Evolutionary conservation across 2,888 invertebrate genomes (phyloP).

Genomic region (Cremastinae sp.): DNA sequence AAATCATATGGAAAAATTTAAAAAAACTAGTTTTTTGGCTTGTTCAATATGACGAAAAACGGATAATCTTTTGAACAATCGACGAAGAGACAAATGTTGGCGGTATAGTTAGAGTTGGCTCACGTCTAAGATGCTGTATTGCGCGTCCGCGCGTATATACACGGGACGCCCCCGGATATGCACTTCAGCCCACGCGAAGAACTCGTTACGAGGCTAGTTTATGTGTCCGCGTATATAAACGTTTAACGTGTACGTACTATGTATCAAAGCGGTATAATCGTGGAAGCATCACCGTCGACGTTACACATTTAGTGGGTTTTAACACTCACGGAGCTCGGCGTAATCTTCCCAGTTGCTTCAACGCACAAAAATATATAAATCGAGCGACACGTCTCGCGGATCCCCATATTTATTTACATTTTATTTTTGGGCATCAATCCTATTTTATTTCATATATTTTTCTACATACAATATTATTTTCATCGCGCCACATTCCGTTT

Average conservation of each 20-base stretch:
- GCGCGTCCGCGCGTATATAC: slow-evolving; percentile 3
- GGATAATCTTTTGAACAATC: too few relatives aligned
- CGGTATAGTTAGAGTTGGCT: not conserved
- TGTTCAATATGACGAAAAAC: too few relatives aligned
- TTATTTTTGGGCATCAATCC: too few relatives aligned
- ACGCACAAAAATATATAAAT: not conserved
- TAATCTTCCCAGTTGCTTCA: not conserved
- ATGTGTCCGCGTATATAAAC: slow-evolving; percentile 59
- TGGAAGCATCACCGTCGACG: slow-evolving; percentile 21
- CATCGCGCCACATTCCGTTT: too few relatives aligned
- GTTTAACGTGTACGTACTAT: slow-evolving; percentile 38
- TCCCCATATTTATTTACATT: not conserved
- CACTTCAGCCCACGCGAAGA: slow-evolving; percentile 49
- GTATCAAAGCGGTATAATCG: slow-evolving; percentile 27
- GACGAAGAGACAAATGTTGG: too few relatives aligned
- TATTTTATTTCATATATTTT: too few relatives aligned
- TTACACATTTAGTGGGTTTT: slow-evolving; percentile 4
- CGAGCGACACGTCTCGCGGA: not conserved
- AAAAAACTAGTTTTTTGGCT: too few relatives aligned
- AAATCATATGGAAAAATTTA: too few relatives aligned
- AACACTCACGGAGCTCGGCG: slow-evolving; percentile 9
- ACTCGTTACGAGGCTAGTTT: slow-evolving; percentile 58
- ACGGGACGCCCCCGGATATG: slow-evolving; percentile 34
- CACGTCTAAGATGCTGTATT: not conserved
- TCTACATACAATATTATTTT: too few relatives aligned